Evolutionary conservation across 2,113 vertebrate species (phyloP).

Genomic region (Saimiri boliviensis): DNA sequence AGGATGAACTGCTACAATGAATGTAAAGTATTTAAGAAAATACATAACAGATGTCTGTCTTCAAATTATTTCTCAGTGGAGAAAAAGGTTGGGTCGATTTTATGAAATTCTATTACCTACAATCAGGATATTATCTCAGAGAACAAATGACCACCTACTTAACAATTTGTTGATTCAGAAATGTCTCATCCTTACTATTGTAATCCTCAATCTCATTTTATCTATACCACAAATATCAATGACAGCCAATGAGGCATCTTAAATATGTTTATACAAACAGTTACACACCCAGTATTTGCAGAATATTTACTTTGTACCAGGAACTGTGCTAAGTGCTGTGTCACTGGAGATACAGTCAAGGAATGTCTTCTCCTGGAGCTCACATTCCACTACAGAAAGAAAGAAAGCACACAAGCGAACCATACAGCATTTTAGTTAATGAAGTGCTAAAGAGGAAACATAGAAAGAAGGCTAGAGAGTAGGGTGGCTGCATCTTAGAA

Average conservation of each 20-base stretch:
- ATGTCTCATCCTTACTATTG: neutral
- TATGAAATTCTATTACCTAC: neutral
- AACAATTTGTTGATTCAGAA: neutral
- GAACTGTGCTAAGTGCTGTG: neutral
- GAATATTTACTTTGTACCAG: neutral
- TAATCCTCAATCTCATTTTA: neutral
- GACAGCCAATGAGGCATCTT: neutral
- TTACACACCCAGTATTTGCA: neutral
- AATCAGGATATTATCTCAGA: neutral
- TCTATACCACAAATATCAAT: neutral
- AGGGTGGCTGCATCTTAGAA: neutral
- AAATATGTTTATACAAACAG: neutral
- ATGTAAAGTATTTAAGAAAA: neutral
- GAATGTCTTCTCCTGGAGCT: neutral
- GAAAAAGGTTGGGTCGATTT: neutral
- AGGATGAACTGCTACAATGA: neutral
- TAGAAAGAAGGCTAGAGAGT: neutral
- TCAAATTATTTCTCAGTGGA: neutral
- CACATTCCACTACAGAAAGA: neutral
- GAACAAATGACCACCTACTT: neutral
- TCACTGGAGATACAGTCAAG: neutral
- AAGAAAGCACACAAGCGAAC: neutral
- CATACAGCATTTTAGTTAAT: neutral
- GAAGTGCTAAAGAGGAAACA: neutral
- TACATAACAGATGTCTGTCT: neutral